Percentiles rank a stretch among this genome's conserved stretches.
These are phyloP conservation scores for Rhinolophus sinicus DNA, from an alignment of 2,113 vertebrate genomes.

Conservation along the genomic window DNA sequence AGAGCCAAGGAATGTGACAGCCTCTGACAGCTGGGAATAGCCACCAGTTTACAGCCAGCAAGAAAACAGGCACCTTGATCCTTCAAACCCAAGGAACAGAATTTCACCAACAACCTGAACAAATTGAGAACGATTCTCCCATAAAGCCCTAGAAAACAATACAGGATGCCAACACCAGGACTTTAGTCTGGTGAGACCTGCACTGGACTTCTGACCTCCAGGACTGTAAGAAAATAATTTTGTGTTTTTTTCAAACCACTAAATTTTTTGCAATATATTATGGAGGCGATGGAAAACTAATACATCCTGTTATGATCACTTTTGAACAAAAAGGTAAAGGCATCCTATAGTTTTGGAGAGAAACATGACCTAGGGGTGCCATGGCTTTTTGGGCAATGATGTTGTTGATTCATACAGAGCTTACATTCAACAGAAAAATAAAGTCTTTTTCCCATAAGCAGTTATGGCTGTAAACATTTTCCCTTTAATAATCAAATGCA, in stretches of 20 bases:
- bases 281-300: neutral
- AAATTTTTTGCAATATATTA: neutral
- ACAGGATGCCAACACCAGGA: neutral
- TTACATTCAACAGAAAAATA: neutral
- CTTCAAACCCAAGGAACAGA: neutral
- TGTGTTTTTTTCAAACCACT: neutral
- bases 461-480: neutral
- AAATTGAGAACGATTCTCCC: neutral
- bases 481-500: slow-evolving; percentile 53
- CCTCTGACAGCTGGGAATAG: neutral
- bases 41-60: neutral
- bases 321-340: slow-evolving; percentile 31
- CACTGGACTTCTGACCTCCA: neutral
- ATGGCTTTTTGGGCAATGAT: neutral
- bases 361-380: neutral
- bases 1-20: neutral
- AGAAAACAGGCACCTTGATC: neutral
- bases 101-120: neutral
- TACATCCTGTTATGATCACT: neutral
- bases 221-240: neutral
- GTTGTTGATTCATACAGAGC: neutral
- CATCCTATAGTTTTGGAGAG: neutral
- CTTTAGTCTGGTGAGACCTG: neutral
- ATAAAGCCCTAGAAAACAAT: neutral
- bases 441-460: slow-evolving; percentile 4